Conservation (phyloP, 2,113 vertebrate species). For the Myrmecophaga tridactyla region DNA sequence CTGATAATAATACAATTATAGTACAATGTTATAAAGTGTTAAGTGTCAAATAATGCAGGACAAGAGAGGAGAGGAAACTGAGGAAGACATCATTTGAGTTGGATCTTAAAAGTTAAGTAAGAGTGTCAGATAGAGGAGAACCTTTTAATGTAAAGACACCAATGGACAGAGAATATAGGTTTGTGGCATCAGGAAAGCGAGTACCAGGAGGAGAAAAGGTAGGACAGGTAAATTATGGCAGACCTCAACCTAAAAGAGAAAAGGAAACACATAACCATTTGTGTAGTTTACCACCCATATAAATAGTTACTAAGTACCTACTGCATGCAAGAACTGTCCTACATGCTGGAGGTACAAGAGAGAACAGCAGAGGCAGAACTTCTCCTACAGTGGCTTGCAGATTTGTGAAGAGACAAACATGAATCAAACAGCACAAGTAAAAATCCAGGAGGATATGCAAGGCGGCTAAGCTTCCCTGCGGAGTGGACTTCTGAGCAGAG, state of each 20-base stretch:
- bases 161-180: background rate
- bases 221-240: background rate
- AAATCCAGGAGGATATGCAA: background rate
- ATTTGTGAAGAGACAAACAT: background rate
- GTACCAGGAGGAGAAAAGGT: background rate
- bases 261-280: background rate
- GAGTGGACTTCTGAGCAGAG: background rate
- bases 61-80: background rate
- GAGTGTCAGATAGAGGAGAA: background rate
- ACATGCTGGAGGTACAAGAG: background rate
- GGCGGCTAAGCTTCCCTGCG: background rate
- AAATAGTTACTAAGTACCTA: background rate
- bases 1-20: background rate
- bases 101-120: background rate
- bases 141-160: background rate
- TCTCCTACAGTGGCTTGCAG: background rate
- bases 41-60: background rate
- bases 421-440: background rate
- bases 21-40: background rate
- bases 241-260: background rate
- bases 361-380: background rate
- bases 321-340: background rate
- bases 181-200: background rate
- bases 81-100: background rate
- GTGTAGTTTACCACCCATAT: background rate